Evolutionary conservation across 2,113 vertebrate species (phyloP).

Genomic region (Perognathus longimembris): DNA sequence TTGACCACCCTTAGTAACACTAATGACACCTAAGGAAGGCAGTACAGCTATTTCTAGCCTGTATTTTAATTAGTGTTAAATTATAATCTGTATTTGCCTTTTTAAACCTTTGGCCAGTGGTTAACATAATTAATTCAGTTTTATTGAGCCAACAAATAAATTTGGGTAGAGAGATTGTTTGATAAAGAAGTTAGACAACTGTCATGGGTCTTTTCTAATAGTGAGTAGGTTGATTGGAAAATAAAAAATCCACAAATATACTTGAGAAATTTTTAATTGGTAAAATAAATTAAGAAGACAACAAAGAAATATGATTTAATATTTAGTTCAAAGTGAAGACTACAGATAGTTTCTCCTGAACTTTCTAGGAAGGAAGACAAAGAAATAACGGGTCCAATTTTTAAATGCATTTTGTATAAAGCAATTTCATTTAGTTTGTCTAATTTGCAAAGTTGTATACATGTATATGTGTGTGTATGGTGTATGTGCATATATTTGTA

Average conservation of each 20-base stretch:
- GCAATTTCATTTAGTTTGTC: not conserved
- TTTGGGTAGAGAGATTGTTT: not conserved
- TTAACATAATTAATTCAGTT: not conserved
- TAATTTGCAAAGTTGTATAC: not conserved
- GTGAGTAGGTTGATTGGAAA: not conserved
- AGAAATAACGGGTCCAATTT: not conserved
- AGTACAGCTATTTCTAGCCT: not conserved
- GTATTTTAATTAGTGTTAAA: not conserved
- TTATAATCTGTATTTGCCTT: not conserved
- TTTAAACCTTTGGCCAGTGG: not conserved
- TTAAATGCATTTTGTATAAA: not conserved
- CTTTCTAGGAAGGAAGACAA: not conserved
- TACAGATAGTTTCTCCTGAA: not conserved
- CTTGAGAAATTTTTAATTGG: not conserved
- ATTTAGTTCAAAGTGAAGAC: not conserved
- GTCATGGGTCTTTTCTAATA: not conserved
- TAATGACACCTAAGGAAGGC: not conserved
- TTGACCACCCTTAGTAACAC: not conserved
- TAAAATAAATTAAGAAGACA: not conserved
- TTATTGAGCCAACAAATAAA: not conserved
- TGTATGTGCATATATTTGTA: too few relatives aligned
- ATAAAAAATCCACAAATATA: not conserved
- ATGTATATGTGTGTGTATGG: too few relatives aligned
- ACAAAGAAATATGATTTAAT: not conserved
- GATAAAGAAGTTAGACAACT: not conserved